A percentile compares a stretch with the other conserved stretches of the same genome.
Conservation (phyloP, 2,113 vertebrate species). For the Calidris pugnax region DNA sequence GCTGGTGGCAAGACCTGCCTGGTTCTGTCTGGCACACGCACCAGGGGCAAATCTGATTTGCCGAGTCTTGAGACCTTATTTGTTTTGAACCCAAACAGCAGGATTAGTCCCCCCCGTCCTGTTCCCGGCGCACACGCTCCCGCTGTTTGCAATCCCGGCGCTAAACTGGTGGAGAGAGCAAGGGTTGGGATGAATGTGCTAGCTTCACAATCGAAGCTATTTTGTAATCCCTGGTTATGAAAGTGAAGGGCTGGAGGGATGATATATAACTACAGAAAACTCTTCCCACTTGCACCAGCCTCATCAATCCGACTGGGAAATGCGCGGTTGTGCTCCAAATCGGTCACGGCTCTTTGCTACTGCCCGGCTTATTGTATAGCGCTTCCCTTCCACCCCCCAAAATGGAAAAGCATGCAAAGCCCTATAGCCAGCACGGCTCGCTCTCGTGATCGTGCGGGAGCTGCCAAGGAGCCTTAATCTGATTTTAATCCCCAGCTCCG, state of each 20-base stretch:
- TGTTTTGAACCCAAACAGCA: constrained; percentile 59
- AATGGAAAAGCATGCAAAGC: constrained; percentile 72
- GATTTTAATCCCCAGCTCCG: constrained; percentile 49
- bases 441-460: constrained; percentile 61
- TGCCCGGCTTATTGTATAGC: constrained; percentile 35
- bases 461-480: constrained; percentile 72
- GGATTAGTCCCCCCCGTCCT: not conserved
- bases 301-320: constrained; percentile 13
- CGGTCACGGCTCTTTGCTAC: not conserved
- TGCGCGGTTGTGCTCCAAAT: not conserved
- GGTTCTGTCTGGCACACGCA: constrained; percentile 57
- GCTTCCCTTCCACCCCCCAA: constrained; percentile 56
- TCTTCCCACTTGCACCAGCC: constrained; percentile 59
- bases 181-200: constrained; percentile 4
- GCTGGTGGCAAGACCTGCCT: constrained; percentile 49
- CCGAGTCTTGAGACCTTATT: not conserved
- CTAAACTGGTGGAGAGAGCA: constrained; percentile 12
- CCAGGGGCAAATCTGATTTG: constrained; percentile 35
- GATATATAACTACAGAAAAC: constrained; percentile 58
- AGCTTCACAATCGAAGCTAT: constrained; percentile 34
- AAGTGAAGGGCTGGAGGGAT: constrained; percentile 33
- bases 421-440: constrained; percentile 58
- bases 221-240: constrained; percentile 69
- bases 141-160: not conserved
- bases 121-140: not conserved